Base-by-base conservation (phyloP, 35 echinoderm and acorn worm species). In the Apostichopus californicus region DNA sequence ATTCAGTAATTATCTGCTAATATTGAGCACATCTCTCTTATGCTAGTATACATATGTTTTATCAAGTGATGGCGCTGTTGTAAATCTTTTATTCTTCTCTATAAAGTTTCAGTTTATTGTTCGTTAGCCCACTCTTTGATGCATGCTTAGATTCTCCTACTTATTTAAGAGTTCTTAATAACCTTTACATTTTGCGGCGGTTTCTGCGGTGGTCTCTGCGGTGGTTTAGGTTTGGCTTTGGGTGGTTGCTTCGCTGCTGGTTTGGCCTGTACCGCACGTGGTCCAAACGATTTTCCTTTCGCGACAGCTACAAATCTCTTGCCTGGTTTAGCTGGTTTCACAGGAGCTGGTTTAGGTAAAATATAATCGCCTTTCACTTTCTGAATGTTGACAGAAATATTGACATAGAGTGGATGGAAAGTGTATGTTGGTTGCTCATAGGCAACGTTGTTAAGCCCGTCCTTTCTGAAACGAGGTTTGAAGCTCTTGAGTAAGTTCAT, bases 331-430 rank as follows among this genome's bases (percentile, higher is more conserved):
- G 52, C 91, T 24, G 57, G 64, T 17, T 54, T 90, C 2, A 57
- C 87, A 12, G n/a, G 63, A 8, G 20, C 59, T 9, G 78, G 90
- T 56, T 77, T 78, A 21, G 92, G 85, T 84, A 93, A 71, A 10
- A 52, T 46, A 78, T 78, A 93, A 54, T 93, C 71, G 1, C 78
- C 75, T 91, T 91, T 94, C 6, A 94, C 79, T 68, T 55, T 78
- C 28, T 78, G 82, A 28, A 95, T 95, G 54, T 95, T 77, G 9
- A 95, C 94, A 58, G 81, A 56, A 73, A 95, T 89, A 77, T 95
- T 95, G 9, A 90, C 92, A 71, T 92, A 95, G 2, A 95, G 94
- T 14, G 90, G 23, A 66, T 95, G 54, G 22, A 92, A 60, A 63
- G 72, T 77, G 78, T 88, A 86, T 4, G 9, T 77, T 6, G 94